Percentiles rank a stretch among this genome's conserved stretches.
phyloP scores from a whole-genome alignment of 2,797 vertebrate species.

The Melopsittacus undulatus region DNA sequence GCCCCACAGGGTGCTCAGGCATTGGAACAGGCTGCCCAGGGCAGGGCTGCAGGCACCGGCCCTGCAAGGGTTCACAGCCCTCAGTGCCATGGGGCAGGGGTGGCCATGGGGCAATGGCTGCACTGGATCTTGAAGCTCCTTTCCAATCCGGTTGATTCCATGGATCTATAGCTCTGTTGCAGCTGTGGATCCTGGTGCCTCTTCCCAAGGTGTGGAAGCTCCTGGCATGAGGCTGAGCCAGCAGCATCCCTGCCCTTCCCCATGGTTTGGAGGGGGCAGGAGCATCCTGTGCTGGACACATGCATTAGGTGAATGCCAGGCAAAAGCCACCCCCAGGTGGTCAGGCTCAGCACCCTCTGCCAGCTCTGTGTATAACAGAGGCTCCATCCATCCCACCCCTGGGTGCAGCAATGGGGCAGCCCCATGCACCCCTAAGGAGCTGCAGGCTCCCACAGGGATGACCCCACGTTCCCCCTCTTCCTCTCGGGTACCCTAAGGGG shows the following conservation, averaged over 20 bases:
- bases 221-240: accelerated
- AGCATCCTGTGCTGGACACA: background rate
- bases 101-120: background rate
- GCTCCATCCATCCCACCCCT: background rate
- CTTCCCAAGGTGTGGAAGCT: accelerated
- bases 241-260: background rate
- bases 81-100: background rate
- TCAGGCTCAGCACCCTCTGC: background rate
- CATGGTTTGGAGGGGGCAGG: background rate
- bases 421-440: background rate
- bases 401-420: background rate
- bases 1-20: too few relatives aligned
- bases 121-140: background rate
- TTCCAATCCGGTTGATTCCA: background rate
- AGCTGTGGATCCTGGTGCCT: background rate
- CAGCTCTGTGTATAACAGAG: background rate
- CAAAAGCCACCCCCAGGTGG: background rate
- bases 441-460: background rate
- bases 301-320: background rate
- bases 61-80: too few relatives aligned
- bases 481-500: accelerated
- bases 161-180: background rate
- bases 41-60: too few relatives aligned
- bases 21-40: too few relatives aligned
- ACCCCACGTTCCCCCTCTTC: background rate